phyloP scores from a whole-genome alignment of 2,888 invertebrate species.

The Sussaba pulchella region DNA sequence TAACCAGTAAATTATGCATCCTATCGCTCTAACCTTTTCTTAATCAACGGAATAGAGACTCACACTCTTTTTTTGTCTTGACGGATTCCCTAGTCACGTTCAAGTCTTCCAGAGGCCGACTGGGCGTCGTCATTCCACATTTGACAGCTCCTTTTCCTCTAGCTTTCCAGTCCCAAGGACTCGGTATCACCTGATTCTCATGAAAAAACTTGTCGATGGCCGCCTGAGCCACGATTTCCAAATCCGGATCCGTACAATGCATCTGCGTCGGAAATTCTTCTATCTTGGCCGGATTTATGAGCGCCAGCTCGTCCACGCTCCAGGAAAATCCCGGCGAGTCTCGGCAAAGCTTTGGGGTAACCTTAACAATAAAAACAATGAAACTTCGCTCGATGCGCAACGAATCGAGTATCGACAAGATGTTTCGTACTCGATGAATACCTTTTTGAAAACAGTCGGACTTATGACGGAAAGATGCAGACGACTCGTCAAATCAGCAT shows the following conservation, averaged over 20 bases:
- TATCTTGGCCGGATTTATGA: conserved; percentile 89
- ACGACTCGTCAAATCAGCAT: conserved; percentile 87
- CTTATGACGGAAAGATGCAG: conserved; percentile 90
- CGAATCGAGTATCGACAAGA: conserved; percentile 2
- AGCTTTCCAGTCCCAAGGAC: conserved; percentile 84
- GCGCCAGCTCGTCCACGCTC: conserved; percentile 90
- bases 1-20: conserved; percentile 6
- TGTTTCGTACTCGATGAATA: conserved; percentile 56
- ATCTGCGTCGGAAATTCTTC: conserved; percentile 88
- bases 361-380: conserved; percentile 76
- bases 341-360: conserved; percentile 76
- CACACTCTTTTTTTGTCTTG: conserved; percentile 77
- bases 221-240: conserved; percentile 88
- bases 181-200: conserved; percentile 86
- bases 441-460: conserved; percentile 82
- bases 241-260: conserved; percentile 87
- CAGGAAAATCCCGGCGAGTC: conserved; percentile 87
- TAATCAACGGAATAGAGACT: conserved; percentile 34
- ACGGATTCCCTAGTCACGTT: conserved; percentile 67
- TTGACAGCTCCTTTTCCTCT: conserved; percentile 63
- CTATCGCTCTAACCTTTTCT: background rate
- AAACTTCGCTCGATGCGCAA: conserved; percentile 1
- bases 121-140: conserved; percentile 71
- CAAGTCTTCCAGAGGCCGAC: conserved; percentile 63
- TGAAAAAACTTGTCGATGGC: conserved; percentile 88